A percentile compares a stretch with the other conserved stretches of the same genome.
These are phyloP conservation scores for Paraplagusia blochii DNA, from an alignment of 2,113 vertebrate species.

Conservation along the genomic window DNA sequence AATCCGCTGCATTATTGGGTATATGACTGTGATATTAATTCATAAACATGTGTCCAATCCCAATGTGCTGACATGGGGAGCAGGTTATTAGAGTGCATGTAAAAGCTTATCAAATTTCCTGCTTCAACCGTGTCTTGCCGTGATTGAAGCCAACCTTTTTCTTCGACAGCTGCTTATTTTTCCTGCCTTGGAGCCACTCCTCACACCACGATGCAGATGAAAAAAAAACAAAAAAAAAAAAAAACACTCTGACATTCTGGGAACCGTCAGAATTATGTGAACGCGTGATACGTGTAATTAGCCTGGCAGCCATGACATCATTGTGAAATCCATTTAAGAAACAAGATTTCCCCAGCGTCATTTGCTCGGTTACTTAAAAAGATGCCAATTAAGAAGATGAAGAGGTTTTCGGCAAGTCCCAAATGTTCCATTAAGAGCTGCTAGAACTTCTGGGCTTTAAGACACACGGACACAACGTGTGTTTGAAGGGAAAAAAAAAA, in stretches of 20 bases:
- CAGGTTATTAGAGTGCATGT: not conserved
- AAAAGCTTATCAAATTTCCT: not conserved
- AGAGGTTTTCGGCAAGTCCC: not conserved
- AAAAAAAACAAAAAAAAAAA: not conserved
- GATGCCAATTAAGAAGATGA: constrained; percentile 7
- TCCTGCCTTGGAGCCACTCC: constrained; percentile 1
- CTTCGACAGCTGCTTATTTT: constrained; percentile 13
- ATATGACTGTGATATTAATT: not conserved
- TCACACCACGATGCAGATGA: not conserved
- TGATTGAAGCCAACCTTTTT: constrained; percentile 6
- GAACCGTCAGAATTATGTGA: constrained; percentile 13
- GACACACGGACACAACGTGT: too few species aligned
- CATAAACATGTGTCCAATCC: not conserved
- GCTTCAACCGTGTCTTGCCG: not conserved
- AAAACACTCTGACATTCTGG: constrained; percentile 4
- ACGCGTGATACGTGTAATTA: constrained; percentile 19
- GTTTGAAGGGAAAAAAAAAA: too few species aligned
- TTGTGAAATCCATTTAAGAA: constrained; percentile 16
- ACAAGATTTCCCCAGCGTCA: constrained; percentile 9
- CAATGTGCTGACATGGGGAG: not conserved
- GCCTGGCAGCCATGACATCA: constrained; percentile 19
- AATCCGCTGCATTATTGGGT: not conserved
- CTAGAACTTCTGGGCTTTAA: too few species aligned
- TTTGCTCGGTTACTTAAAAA: constrained; percentile 11
- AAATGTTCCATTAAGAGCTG: constrained; percentile 7